Evolutionary conservation across 1,140 invertebrate species (phyloP).

Genomic region (Cataglyphis hispanica): DNA sequence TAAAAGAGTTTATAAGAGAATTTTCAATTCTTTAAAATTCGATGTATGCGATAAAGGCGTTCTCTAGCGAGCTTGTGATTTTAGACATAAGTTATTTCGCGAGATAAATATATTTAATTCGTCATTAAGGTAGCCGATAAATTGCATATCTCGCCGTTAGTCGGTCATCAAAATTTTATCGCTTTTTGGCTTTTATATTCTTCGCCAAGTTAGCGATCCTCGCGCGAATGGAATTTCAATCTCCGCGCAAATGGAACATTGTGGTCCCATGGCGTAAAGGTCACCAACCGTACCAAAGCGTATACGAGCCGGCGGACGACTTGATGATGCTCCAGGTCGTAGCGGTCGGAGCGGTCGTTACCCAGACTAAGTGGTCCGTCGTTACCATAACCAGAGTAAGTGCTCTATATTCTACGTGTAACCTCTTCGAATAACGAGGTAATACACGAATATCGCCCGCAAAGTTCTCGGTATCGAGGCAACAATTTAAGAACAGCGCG

Average conservation of each 20-base stretch:
- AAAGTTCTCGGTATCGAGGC: conserved; percentile 10
- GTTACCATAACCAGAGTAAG: conserved; percentile 78
- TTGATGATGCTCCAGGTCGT: conserved; percentile 71
- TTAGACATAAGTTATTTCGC: conserved; percentile 55
- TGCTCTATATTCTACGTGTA: conserved; percentile 78
- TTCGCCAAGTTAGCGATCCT: conserved; percentile 33
- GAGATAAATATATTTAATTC: conserved; percentile 48
- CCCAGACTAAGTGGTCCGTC: conserved; percentile 78
- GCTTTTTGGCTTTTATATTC: conserved; percentile 58
- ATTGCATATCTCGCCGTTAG: conserved; percentile 68
- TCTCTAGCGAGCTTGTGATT: neutral
- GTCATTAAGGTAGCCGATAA: conserved; percentile 68
- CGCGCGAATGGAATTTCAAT: conserved; percentile 72
- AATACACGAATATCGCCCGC: conserved; percentile 56
- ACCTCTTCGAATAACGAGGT: conserved; percentile 67
- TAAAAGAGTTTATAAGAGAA: too few species aligned
- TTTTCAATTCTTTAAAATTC: too few species aligned
- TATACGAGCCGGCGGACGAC: conserved; percentile 43
- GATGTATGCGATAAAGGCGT: too few species aligned
- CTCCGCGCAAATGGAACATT: conserved; percentile 72
- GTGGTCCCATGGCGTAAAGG: conserved; percentile 72
- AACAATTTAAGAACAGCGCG: conserved; percentile 61
- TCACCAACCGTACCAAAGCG: conserved; percentile 70
- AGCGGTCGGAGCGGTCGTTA: conserved; percentile 75
- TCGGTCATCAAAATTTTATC: conserved; percentile 65